Percentiles rank a stretch among this genome's conserved stretches.
phyloP scores from a whole-genome alignment of 2,113 vertebrate genomes.

The Cyanoramphus novaezelandiae region DNA sequence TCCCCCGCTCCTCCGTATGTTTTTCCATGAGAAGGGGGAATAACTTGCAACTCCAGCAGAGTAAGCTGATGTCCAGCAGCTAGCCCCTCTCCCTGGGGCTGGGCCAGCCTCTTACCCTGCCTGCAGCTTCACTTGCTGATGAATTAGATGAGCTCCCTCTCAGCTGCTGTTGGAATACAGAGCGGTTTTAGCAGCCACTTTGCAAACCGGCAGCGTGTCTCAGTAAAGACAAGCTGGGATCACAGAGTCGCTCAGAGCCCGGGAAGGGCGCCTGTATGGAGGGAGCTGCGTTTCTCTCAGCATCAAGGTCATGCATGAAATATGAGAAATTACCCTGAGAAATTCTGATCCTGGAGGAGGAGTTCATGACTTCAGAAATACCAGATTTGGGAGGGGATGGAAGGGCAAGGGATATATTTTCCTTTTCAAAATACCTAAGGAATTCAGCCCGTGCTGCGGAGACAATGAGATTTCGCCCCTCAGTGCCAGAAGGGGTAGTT shows the following conservation, averaged over 20 bases:
- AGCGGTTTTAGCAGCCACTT: background rate
- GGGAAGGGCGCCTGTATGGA: background rate
- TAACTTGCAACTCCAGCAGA: background rate
- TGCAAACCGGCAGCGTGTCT: background rate
- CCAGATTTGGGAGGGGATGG: slow-evolving; percentile 61
- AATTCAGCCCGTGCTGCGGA: background rate
- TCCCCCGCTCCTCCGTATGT: fast-evolving
- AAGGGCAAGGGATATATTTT: slow-evolving; percentile 37
- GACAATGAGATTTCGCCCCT: slow-evolving; percentile 20
- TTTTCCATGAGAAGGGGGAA: background rate
- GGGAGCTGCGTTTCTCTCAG: background rate
- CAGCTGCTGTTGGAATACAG: background rate
- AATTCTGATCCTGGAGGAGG: slow-evolving; percentile 53
- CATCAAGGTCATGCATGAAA: slow-evolving; percentile 58
- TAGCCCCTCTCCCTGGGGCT: background rate
- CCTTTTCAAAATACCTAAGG: slow-evolving; percentile 58
- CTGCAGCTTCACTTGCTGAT: background rate
- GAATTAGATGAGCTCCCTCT: background rate
- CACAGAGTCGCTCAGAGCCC: background rate
- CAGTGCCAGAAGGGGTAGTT: background rate
- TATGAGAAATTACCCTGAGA: slow-evolving; percentile 55
- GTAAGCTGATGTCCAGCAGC: background rate
- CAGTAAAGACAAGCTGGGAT: background rate
- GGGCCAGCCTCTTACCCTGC: background rate
- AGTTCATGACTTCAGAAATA: slow-evolving; percentile 69